phyloP scores from a whole-genome alignment of 2,113 vertebrate species.

The Rattus norvegicus region GRCr8 NC_086028.1:42896501-42897000 shows the following conservation, averaged over 20 bases:
- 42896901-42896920: neutral
- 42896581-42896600: neutral
- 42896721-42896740: no score
- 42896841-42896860: rapidly evolving
- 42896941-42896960: neutral
- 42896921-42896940: neutral
- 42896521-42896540: neutral
- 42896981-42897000: neutral
- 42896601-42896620: neutral
- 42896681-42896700: neutral
- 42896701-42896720: no score
- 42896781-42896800: neutral
- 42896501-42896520: no score
- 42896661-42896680: neutral
- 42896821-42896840: neutral
- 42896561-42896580: neutral
- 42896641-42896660: neutral
- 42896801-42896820: neutral
- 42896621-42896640: neutral
- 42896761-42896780: neutral
- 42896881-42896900: neutral
- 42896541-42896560: neutral
- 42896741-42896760: rapidly evolving
- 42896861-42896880: rapidly evolving
- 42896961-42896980: neutral